Evolutionary conservation across 1,140 invertebrate genomes (phyloP).

Genomic region (Catajapyx aquilonaris): DNA sequence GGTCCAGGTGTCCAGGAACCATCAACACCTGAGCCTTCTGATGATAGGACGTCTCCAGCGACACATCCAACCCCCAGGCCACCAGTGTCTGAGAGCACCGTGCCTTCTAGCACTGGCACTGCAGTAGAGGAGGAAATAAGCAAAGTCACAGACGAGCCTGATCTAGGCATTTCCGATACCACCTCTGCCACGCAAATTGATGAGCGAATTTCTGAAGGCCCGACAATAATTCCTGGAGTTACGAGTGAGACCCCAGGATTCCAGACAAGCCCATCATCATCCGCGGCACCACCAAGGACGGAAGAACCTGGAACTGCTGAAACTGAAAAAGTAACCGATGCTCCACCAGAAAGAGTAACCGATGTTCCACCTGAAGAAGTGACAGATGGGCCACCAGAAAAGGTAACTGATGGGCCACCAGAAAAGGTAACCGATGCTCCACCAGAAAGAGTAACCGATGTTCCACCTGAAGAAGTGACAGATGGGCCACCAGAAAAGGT

Average conservation of each 20-base stretch:
- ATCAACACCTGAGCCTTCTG: no score
- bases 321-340: constrained; percentile 5
- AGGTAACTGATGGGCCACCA: constrained; percentile 11
- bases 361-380: constrained; percentile 5
- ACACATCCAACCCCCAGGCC: no score
- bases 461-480: constrained; percentile 5
- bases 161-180: no score
- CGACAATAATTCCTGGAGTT: no score
- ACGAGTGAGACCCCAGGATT: no score
- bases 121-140: not conserved
- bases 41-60: no score
- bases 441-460: constrained; percentile 11
- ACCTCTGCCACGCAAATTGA: no score
- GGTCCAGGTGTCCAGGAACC: no score
- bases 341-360: constrained; percentile 5
- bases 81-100: not conserved
- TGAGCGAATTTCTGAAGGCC: no score
- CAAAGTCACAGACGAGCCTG: not conserved
- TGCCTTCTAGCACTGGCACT: not conserved
- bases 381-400: constrained; percentile 8
- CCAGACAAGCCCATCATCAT: not conserved
- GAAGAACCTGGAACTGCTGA: no score
- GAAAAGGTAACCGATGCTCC: constrained; percentile 8
- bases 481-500: constrained; percentile 5
- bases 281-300: no score